Percentiles rank a stretch among this genome's conserved stretches.
Evolutionary conservation across 2,113 vertebrate species (phyloP).

Genomic region (Peromyscus polionotus): DNA sequence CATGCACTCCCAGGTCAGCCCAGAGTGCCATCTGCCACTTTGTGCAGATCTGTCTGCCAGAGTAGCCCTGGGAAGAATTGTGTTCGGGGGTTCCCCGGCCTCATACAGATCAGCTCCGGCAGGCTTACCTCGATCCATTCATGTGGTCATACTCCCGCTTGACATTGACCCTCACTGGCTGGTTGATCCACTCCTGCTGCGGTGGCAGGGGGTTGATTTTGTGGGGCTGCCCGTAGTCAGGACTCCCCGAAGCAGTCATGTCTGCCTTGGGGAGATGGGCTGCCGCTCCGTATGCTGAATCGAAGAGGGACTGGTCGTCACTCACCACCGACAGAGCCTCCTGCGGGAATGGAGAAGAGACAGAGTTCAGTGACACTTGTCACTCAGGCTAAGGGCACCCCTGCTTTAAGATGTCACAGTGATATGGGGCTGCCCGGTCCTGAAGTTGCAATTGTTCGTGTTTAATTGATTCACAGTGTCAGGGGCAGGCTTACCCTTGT

Average conservation of each 20-base stretch:
- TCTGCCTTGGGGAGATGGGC: slow-evolving; percentile 97
- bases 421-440: slow-evolving; percentile 51
- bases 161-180: slow-evolving; percentile 95
- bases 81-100: neutral
- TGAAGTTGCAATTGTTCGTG: slow-evolving; percentile 62
- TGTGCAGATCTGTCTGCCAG: neutral
- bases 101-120: neutral
- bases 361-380: slow-evolving; percentile 11
- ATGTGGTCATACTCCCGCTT: slow-evolving; percentile 99
- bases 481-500: neutral
- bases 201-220: slow-evolving; percentile 98
- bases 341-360: slow-evolving; percentile 85
- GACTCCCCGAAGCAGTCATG: slow-evolving; percentile 99
- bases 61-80: neutral
- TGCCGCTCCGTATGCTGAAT: slow-evolving; percentile 95
- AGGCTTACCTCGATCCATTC: slow-evolving; percentile 96
- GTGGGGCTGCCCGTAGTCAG: slow-evolving; percentile 97
- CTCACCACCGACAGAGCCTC: slow-evolving; percentile 99
- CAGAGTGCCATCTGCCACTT: neutral
- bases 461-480: slow-evolving; percentile 37
- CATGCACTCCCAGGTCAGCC: neutral
- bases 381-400: neutral
- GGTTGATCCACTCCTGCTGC: slow-evolving; percentile 98
- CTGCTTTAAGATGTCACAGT: slow-evolving; percentile 73
- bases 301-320: slow-evolving; percentile 99